Evolutionary conservation across 2,888 invertebrate genomes (phyloP), one percentile per base, ranked within the genome.

Genomic region (Acanthosepion esculentum): DNA sequence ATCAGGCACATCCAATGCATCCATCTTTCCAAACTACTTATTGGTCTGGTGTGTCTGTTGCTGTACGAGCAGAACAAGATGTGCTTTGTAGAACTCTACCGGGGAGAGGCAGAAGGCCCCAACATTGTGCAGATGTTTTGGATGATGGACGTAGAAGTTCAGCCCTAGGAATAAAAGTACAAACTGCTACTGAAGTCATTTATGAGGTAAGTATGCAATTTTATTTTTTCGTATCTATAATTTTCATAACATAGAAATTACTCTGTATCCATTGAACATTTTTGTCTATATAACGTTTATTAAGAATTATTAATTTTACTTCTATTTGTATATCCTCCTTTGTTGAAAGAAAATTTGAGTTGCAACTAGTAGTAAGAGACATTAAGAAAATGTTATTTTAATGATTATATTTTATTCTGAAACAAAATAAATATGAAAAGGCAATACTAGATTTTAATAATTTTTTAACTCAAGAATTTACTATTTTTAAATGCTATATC

Each of bases 21-120:
- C 78, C 78, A 18, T 78, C 78, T 78, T 78, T 33, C n/a, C 78
- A 78, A 33, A 78, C 78, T 12, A 78, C 78, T 78, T 78, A 78
- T 78, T 78, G 78, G 78, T 78, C 78, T 7, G 78, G 78, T 78
- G 78, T 78, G 78, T 78, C 78, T 78, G 78, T 78, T 78, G 78
- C 78, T 78, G 78, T 78, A 1, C n/a, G 78, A 78, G 78, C 78
- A 78, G 78, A 78, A 78, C 78, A 78, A 78, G 78, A 78, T 78
- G 78, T 78, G 78, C 78, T n/a, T 78, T 78, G 78, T 78, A 78
- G 78, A 78, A 78, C 78, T 78, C 78, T 78, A 78, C 78, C 78
- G 78, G 78, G 78, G 12, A 78, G 78, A 78, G 78, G 78, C 78
- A 78, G 78, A 33, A 78, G 78, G 78, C 78, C 78, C n/a, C 78